A percentile compares a stretch with the other conserved stretches of the same genome.
These are phyloP conservation scores for Eriocheir sinensis DNA, from an alignment of 1,140 invertebrate genomes.

Conservation along the genomic window DNA sequence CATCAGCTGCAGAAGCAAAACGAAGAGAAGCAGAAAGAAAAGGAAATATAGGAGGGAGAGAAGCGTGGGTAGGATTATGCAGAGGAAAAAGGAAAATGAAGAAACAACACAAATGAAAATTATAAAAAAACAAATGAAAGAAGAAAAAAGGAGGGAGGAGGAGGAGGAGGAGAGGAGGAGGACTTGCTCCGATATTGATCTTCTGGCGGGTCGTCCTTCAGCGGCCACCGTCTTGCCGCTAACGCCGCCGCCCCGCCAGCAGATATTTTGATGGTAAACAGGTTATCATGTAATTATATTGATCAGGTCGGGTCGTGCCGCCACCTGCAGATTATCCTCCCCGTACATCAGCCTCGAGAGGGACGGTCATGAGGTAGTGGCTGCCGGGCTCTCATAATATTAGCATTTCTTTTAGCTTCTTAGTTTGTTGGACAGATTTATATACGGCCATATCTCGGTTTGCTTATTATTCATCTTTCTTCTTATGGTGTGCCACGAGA, in stretches of 20 bases:
- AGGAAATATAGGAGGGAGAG: background rate
- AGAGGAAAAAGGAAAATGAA: background rate
- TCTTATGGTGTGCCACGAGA: no score
- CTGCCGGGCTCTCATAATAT: background rate
- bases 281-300: background rate
- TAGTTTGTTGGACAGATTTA: background rate
- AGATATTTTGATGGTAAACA: conserved; percentile 26
- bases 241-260: background rate
- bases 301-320: conserved; percentile 1
- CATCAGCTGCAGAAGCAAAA: no score
- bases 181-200: background rate
- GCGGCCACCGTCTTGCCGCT: background rate
- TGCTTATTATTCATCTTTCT: background rate
- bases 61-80: background rate
- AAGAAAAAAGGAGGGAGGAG: background rate
- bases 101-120: background rate
- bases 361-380: background rate
- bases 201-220: background rate
- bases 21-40: no score
- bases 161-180: background rate
- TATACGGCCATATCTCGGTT: background rate
- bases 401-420: background rate
- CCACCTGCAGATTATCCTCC: background rate
- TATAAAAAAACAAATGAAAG: background rate
- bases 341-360: background rate